Evolutionary conservation across 1,140 invertebrate species (phyloP), one percentile per base, ranked within the genome.

Genomic region (Megalonaias nervosa): DNA sequence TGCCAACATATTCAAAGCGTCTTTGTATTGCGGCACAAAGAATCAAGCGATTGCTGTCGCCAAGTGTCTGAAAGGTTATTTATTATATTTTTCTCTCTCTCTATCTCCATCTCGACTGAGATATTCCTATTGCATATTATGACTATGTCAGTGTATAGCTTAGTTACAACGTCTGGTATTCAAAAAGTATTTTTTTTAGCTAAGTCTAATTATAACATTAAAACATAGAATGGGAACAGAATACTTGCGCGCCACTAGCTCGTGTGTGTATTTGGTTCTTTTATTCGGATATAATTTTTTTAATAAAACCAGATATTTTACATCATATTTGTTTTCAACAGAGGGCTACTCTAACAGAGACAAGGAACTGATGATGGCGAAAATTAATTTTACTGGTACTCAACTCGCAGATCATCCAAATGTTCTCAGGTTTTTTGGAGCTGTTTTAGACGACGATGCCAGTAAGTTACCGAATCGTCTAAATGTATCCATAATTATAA

Each of bases 341-440:
- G 83, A 64, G 14, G 71, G 71, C 17, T 81, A 68, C 56, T 26
- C 70, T 16, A 68, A 73, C 14, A 72, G 79, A 26, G 79, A 85
- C 61, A 70, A 55, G 14, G 21, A 77, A 3, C 64, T 81, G n/a
- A 85, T 86, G 85, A 82, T 71, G 56, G 82, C 79, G 13, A 86
- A 86, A 67, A 85, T 86, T 21, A 82, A 84, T 68, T 86, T 85
- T 59, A 62, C 69, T 58, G 81, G 75, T 1, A 78, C 67, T 1
- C 70, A 67, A 60, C 74, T 84, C 67, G 81, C 78, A 38, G 55
- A 79, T 14, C 81, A 86, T 68, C 76, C 75, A 12, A 84, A 84
- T 66, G 71, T 86, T 12, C 58, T 86, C 2, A 69, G 62, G 15
- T 85, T 82, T 61, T 31, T 82, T 59, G 85, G 83, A 1, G 79